Percentiles rank a stretch among this genome's conserved stretches.
phyloP scores from a whole-genome alignment of 2,888 invertebrate genomes.

The Chloroclysta siterata region DNA sequence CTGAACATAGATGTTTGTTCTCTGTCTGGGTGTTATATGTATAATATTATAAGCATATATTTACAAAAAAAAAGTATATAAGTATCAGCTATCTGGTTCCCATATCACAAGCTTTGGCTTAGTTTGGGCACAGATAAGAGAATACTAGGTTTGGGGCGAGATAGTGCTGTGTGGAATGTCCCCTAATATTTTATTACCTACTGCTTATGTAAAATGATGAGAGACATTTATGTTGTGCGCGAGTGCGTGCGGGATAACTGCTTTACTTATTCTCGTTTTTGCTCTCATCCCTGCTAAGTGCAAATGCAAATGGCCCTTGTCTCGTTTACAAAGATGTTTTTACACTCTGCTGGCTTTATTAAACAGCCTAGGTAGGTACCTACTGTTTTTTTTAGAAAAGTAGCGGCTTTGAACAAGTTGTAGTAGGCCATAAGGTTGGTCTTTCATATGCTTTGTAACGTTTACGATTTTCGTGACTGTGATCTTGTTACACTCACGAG shows the following conservation, averaged over 20 bases:
- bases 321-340: conserved; percentile 77
- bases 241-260: conserved; percentile 58
- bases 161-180: too few relatives aligned
- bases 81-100: too few relatives aligned
- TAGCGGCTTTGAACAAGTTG: conserved; percentile 42
- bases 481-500: conserved; percentile 7
- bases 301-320: conserved; percentile 75
- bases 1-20: too few relatives aligned
- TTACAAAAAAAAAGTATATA: too few relatives aligned
- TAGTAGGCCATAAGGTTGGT: conserved; percentile 28
- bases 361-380: conserved; percentile 47
- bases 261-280: conserved; percentile 63
- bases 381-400: conserved; percentile 54
- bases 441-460: conserved; percentile 27
- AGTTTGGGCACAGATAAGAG: too few relatives aligned
- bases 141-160: too few relatives aligned
- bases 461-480: conserved; percentile 12
- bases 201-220: conserved; percentile 7
- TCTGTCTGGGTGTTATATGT: too few relatives aligned
- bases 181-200: too few relatives aligned
- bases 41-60: too few relatives aligned
- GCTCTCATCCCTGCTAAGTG: conserved; percentile 69
- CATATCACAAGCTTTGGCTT: too few relatives aligned
- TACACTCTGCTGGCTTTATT: conserved; percentile 67
- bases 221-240: conserved; percentile 19